Evolutionary conservation across 2,113 vertebrate genomes (phyloP).

Genomic region (Lycaon pictus): DNA sequence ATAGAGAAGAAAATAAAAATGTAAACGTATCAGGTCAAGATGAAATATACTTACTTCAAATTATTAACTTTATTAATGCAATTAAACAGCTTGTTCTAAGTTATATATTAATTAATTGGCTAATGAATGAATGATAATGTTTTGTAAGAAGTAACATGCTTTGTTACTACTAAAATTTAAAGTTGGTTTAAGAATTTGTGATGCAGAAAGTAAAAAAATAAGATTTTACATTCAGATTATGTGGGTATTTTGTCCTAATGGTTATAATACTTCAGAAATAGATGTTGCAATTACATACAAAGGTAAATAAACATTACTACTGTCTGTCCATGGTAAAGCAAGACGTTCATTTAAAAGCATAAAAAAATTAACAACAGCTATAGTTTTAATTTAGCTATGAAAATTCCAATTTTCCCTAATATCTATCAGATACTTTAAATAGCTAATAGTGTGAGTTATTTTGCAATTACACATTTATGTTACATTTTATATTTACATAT

Average conservation of each 20-base stretch:
- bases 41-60: background rate
- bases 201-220: background rate
- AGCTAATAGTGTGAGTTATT: background rate
- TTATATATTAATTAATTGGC: background rate
- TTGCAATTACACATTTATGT: background rate
- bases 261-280: background rate
- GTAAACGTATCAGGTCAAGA: background rate
- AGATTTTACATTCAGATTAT: background rate
- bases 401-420: background rate
- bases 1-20: background rate
- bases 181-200: background rate
- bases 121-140: background rate
- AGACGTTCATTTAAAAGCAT: background rate
- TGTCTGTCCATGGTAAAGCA: background rate
- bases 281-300: background rate
- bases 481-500: background rate
- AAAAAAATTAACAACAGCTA: background rate
- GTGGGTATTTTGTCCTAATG: background rate
- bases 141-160: background rate
- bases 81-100: background rate
- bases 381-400: background rate
- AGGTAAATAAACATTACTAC: background rate
- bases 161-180: background rate
- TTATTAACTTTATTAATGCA: background rate
- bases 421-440: background rate